phyloP scores from a whole-genome alignment of 2,888 invertebrate species.

The Pseudoips prasinana region DNA sequence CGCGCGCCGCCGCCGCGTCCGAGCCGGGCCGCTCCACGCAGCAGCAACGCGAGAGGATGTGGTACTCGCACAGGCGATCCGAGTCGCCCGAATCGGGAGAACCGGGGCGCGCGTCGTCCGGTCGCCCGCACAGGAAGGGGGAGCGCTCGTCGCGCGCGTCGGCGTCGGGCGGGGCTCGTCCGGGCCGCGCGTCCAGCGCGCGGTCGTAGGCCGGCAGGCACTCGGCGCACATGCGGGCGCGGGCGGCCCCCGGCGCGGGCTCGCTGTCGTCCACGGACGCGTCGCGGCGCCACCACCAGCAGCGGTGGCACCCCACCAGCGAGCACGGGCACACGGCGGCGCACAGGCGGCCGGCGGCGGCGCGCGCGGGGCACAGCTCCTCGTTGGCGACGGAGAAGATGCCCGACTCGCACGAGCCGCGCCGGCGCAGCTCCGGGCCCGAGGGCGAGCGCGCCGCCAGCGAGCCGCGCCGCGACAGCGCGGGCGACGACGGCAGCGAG shows the following conservation, averaged over 20 bases:
- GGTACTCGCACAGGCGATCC: slow-evolving; percentile 45
- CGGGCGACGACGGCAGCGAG: slow-evolving; percentile 67
- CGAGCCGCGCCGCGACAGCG: slow-evolving; percentile 47
- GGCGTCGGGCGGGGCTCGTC: neutral
- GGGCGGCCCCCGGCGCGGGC: slow-evolving; percentile 26
- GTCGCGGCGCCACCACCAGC: slow-evolving; percentile 66
- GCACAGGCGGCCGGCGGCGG: slow-evolving; percentile 40
- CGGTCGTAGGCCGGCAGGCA: slow-evolving; percentile 59
- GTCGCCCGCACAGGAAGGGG: slow-evolving; percentile 51
- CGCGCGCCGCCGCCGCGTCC: slow-evolving; percentile 52
- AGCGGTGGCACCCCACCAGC: slow-evolving; percentile 68
- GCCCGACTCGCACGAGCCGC: slow-evolving; percentile 93
- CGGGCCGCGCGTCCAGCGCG: slow-evolving; percentile 34
- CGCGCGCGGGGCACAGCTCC: slow-evolving; percentile 82
- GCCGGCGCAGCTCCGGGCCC: slow-evolving; percentile 60
- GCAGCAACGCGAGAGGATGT: slow-evolving; percentile 61
- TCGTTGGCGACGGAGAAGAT: slow-evolving; percentile 94
- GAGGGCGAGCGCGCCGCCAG: slow-evolving; percentile 36
- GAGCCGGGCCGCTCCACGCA: slow-evolving; percentile 51
- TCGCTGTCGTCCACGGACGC: slow-evolving; percentile 31
- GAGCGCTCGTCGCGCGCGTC: slow-evolving; percentile 44
- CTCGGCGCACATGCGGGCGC: slow-evolving; percentile 43
- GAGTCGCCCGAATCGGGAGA: slow-evolving; percentile 32
- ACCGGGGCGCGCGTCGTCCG: slow-evolving; percentile 16
- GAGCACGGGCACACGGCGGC: slow-evolving; percentile 70